These are phyloP conservation scores for Ctenodactylus gundi DNA, from an alignment of 2,113 vertebrate genomes.

Conservation along the genomic window DNA sequence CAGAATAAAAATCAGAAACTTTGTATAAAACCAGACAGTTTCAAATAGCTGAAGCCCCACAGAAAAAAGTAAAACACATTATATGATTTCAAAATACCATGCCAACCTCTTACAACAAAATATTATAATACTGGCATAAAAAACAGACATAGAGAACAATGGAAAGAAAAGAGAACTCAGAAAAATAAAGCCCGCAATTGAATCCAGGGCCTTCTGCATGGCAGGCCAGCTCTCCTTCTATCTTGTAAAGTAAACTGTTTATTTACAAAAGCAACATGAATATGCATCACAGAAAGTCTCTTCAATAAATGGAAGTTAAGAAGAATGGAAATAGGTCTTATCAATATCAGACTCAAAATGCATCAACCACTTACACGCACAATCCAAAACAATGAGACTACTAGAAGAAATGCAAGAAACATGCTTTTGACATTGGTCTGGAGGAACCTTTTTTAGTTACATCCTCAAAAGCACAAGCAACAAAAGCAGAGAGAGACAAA, in stretches of 20 bases:
- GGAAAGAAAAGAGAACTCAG: background rate
- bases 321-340: background rate
- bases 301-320: background rate
- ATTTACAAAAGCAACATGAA: background rate
- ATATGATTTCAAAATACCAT: background rate
- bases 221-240: accelerated
- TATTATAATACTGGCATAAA: too few relatives aligned
- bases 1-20: background rate
- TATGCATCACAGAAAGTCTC: background rate
- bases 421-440: background rate
- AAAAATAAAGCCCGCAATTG: background rate
- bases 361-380: background rate
- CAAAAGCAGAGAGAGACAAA: background rate
- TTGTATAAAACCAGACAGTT: background rate
- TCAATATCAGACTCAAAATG: background rate
- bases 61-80: background rate
- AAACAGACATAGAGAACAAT: background rate
- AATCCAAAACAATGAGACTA: background rate
- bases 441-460: too few relatives aligned
- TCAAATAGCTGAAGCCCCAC: background rate
- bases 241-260: background rate
- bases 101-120: background rate
- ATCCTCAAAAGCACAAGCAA: background rate
- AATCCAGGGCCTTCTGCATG: background rate
- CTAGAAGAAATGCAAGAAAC: background rate